A percentile compares a stretch with the other conserved stretches of the same genome.
Conservation (phyloP, 2,888 invertebrate species). For the Amphipoea oculea region DNA sequence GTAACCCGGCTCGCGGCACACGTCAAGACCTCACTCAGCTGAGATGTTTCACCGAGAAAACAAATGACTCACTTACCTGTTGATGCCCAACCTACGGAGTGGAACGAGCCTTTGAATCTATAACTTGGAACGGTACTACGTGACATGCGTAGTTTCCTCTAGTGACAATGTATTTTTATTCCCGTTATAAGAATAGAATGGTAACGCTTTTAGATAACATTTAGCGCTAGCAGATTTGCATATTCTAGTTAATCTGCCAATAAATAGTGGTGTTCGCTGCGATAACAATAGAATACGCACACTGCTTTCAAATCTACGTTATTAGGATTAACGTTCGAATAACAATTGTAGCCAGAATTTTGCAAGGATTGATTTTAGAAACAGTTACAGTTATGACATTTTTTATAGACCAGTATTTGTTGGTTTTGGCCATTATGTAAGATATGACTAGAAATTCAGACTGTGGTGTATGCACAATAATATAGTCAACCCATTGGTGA, state of each 20-base stretch:
- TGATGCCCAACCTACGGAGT: conserved; percentile 77
- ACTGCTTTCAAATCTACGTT: conserved; percentile 38
- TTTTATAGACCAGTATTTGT: background rate
- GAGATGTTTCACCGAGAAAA: conserved; percentile 81
- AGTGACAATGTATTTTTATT: conserved; percentile 79
- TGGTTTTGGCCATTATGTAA: background rate
- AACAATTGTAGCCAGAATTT: background rate
- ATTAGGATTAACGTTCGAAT: conserved; percentile 13
- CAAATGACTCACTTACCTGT: conserved; percentile 88
- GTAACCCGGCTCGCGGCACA: conserved; percentile 64
- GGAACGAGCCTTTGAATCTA: conserved; percentile 75
- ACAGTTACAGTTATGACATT: background rate
- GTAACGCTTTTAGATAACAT: conserved; percentile 65
- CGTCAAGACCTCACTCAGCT: conserved; percentile 78
- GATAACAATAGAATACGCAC: conserved; percentile 46
- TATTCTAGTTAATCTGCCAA: conserved; percentile 51
- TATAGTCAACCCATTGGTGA: background rate
- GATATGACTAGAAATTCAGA: background rate
- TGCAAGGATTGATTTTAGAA: background rate
- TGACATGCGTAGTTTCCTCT: conserved; percentile 74
- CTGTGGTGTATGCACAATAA: background rate
- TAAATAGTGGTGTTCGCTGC: conserved; percentile 46
- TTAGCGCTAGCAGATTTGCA: conserved; percentile 60
- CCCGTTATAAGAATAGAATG: conserved; percentile 72
- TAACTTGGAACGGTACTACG: conserved; percentile 74